Base-by-base conservation (phyloP, 2,888 invertebrate genomes). In the Mechanitis mazaeus region DNA sequence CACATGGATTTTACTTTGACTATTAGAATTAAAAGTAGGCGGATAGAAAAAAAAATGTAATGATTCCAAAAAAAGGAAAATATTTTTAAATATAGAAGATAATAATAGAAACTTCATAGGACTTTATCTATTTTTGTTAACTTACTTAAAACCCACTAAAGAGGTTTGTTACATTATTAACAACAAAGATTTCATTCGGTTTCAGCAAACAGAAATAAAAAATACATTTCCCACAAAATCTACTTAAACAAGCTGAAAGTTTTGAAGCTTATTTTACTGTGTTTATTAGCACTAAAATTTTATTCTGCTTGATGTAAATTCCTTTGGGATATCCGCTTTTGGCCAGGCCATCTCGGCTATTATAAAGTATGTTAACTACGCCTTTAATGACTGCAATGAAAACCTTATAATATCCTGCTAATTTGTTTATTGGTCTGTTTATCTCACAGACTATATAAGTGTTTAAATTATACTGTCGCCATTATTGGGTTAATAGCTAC, bases 371-470 rank as follows among this genome's bases (percentile, higher is more conserved):
- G 60, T 54, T 56, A 31, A 56, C 53, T 58, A 58, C 54, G 54
- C 45, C 56, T 61, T 64, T 66, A 68, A 68, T 59, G 59, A 56
- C 54, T 47, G 67, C 63, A 61, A 65, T 62, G 64, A 67, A 66
- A 61, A 63, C 60, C 58, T 64, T 64, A 64, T 64, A 64, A 66
- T 60, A 62, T 63, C 56, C 58, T 59, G 66, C 66, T 70, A 69
- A 70, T 70, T 69, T 69, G 69, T 67, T 68, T 70, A 70, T 70
- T 55, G 66, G 47, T 56, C 60, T 50, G 50, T 50, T 50, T 50
- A 50, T 50, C 50, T 31, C 50, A 2, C 50, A 50, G 50, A 50
- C 31, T 50, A 50, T 50, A 50, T 50, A 31, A 50, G 58, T 38
- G 58, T 50, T 58, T 58, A 47, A 58, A 58, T 58, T 50, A 58